Base-by-base conservation (phyloP, 2,113 vertebrate species). In the Merops nubicus region DNA sequence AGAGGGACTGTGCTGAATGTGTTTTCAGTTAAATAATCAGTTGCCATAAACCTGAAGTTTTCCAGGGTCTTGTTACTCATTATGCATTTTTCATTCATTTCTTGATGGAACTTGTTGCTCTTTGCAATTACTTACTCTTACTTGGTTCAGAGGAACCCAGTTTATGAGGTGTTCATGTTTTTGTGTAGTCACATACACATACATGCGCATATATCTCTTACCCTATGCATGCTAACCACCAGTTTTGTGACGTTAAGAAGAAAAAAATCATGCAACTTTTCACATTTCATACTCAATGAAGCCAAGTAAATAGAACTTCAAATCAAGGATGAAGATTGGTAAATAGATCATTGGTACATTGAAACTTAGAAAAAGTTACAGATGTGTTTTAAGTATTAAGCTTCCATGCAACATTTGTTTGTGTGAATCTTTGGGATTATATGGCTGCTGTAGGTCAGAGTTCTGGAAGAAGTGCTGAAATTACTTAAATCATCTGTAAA, bases 221-320 rank as follows among this genome's bases (percentile, higher is more conserved):
- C 7, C 29, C 9, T 1, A 0, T 31, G 2, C 9, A 14, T 1
- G 3, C 15, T 53, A 38, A 47, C 0, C 0, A 21, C 53, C 22
- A 16, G 5, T 63, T 67, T 22, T 81, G 48, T 73, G 36, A 43
- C 51, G 29, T 51, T 63, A 23, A 0, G 2, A 70, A 51, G 51
- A 38, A 43, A 33, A 65, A 65, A 21, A 5, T 34, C 33, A 7
- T 7, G 1, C 21, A 29, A 40, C 40, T 64, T 47, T 21, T 47
- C 36, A 42, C 23, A 21, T 81, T 77, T 68, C 31, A 28, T 42
- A 26, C 16, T 63, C 42, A 77, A 48, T 38, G 16, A 62, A 38
- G 25, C 9, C 63, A 81, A 38, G 12, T 20, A 23, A 73, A 62
- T 73, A 82, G 70, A 73, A 51, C 36, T 73, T 56, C 9, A 77